Conservation (phyloP, 2,797 vertebrate species). For the Notoglanidium macrostoma region DNA sequence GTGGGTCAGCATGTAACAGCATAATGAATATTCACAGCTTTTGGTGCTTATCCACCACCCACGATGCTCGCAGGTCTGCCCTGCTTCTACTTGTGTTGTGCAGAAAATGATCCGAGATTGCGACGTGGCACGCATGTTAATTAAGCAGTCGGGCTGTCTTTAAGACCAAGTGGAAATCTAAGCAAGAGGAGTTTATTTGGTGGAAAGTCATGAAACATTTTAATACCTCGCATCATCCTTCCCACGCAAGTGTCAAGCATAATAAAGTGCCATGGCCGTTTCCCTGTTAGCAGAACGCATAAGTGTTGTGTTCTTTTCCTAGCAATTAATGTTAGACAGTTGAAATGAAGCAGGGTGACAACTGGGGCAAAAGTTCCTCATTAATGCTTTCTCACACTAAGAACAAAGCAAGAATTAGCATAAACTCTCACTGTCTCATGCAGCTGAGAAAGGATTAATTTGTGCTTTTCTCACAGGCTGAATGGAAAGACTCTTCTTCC, state of each 20-base stretch:
- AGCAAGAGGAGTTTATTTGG: background rate
- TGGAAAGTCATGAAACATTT: background rate
- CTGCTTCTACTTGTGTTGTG: background rate
- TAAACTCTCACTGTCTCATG: background rate
- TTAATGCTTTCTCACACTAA: background rate
- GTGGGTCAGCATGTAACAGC: conserved; percentile 10
- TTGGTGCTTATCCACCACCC: conserved; percentile 1
- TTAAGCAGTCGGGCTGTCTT: background rate
- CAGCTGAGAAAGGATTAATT: background rate
- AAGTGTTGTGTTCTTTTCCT: background rate
- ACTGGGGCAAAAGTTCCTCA: background rate
- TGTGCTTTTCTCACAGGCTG: conserved; percentile 66
- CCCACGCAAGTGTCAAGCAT: conserved; percentile 1
- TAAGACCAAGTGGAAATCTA: background rate
- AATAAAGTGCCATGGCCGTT: background rate
- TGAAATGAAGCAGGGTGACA: background rate
- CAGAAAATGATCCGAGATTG: background rate
- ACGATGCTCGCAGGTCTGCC: conserved; percentile 1
- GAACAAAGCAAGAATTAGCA: background rate
- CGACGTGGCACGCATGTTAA: background rate
- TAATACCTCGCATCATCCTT: background rate
- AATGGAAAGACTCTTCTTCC: conserved; percentile 78
- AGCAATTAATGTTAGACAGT: conserved; percentile 2
- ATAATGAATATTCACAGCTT: background rate
- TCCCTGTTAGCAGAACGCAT: background rate